Base-by-base conservation (phyloP, 2,888 invertebrate species). In the Drosophila acutilabella region DNA sequence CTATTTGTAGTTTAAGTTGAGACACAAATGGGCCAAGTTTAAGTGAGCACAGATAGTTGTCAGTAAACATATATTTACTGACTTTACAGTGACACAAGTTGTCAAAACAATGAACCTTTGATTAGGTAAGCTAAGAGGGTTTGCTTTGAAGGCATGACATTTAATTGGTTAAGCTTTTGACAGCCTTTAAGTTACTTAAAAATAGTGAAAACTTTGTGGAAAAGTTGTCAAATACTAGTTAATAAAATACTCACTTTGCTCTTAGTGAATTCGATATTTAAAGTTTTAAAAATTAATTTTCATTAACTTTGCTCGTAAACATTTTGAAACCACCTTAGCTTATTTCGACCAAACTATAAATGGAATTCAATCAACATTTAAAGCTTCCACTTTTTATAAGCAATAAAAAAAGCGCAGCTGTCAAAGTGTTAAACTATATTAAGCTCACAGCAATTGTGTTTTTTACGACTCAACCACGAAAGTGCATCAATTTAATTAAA, bases 401-500 rank as follows among this genome's bases (percentile, higher is more conserved):
- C 14, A 5, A 30, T 33, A 33, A 41, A 52, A 52, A 30, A 20
- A 16, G 42, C 20, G 41, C 23, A 54, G 54, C 58, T 65, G 65
- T 48, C 57, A 66, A 50, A 41, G 40, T 51, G 44, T 50, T 33
- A 26, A 53, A 57, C 54, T 52, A 50, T 18, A 41, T 64, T 20
- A 47, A 60, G 78, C 56, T 50, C 58, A 58, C 52, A 54, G 52
- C 53, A 48, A 64, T 66, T 61, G 44, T 7, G 42, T 50, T 61
- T 75, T 75, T 75, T 71, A 74, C 44, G 64, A 71, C 18, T 16
- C 62, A 52, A 54, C 62, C 61, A 40, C 56, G 26, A 73, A 73
- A 70, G 59, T 80, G 83, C 89, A 86, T 73, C 68, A 71, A 50
- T 70, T 78, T 78, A 80, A 88, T 71, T 72, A 54, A 80, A 77